These are phyloP conservation scores for Crossocerus cetratus DNA, from an alignment of 2,888 invertebrate genomes.

Conservation along the genomic window DNA sequence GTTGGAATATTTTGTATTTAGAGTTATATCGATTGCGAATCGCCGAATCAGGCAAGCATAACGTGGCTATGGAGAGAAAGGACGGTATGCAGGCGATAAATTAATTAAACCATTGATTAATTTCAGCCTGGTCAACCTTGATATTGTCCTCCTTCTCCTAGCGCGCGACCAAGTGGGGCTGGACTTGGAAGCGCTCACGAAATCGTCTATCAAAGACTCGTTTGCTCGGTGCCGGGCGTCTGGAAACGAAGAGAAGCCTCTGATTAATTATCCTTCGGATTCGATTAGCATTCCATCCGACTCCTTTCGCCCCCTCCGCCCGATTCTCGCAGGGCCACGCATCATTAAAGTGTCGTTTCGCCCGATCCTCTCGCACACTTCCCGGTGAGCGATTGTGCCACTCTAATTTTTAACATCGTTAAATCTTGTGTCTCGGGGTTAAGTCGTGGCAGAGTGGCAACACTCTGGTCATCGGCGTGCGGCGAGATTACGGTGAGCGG, in stretches of 20 bases:
- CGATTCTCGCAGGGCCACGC: no score
- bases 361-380: no score
- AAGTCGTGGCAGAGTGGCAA: neutral
- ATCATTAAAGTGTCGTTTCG: no score
- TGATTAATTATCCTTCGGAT: conserved; percentile 26
- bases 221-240: neutral
- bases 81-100: conserved; percentile 24
- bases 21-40: conserved; percentile 6
- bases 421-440: no score
- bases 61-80: neutral
- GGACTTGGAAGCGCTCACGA: neutral
- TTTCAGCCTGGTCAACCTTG: conserved; percentile 33
- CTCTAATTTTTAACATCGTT: no score
- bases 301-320: neutral
- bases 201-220: conserved; percentile 23
- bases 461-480: no score
- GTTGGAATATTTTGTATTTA: no score
- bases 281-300: conserved; percentile 17
- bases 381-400: no score
- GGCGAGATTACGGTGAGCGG: neutral
- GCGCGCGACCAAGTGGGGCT: conserved; percentile 6
- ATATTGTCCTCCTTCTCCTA: conserved; percentile 15
- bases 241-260: conserved; percentile 1
- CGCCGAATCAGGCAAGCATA: conserved; percentile 12
- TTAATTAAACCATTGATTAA: conserved; percentile 56